Base-by-base conservation (phyloP, 2,888 invertebrate genomes). In the Pammene fasciana region DNA sequence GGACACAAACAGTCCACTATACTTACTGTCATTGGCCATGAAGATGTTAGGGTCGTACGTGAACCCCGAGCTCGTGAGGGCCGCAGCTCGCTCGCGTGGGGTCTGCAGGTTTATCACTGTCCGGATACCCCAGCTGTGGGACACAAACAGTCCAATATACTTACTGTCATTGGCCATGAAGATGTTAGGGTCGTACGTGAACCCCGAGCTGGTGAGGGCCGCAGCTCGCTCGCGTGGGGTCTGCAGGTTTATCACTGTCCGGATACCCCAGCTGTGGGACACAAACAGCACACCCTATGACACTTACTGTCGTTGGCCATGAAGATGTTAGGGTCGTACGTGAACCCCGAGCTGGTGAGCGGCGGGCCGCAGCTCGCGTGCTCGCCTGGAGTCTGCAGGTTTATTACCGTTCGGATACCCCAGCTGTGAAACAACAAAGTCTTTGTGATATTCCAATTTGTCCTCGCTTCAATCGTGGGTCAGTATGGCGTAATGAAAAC, bases 141-240 rank as follows among this genome's bases (percentile, higher is more conserved):
- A n/a, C n/a, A n/a, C n/a, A n/a, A n/a, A n/a, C n/a, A n/a, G n/a
- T n/a, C n/a, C n/a, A n/a, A n/a, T n/a, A n/a, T n/a, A n/a, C n/a
- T n/a, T 90, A 97, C 97, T 95, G 77, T 95, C 94, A 78, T 96
- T 95, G 75, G 95, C 95, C 98, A 98, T 98, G 82, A 98, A 97
- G 59, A 94, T 87, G 73, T 95, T 94, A 0, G 97, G 97, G 79
- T 97, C 96, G 82, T 98, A 98, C 0, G 97, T 96, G 89, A 97
- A 97, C 5, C 97, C 97, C 8, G 96, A 96, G 36, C 91, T 87
- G 73, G 95, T 94, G 73, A 97, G 94, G 95, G 0, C 97, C 97
- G 85, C 98, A 98, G 80, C 95, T 95, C 14, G 97, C 82, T 98
- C 98, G 13, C 96, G 96, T 0, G 96, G 95, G 26, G 26, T 26